These are phyloP conservation scores for Myotis planiceps DNA, from an alignment of 2,797 vertebrate genomes.

Conservation along the genomic window DNA sequence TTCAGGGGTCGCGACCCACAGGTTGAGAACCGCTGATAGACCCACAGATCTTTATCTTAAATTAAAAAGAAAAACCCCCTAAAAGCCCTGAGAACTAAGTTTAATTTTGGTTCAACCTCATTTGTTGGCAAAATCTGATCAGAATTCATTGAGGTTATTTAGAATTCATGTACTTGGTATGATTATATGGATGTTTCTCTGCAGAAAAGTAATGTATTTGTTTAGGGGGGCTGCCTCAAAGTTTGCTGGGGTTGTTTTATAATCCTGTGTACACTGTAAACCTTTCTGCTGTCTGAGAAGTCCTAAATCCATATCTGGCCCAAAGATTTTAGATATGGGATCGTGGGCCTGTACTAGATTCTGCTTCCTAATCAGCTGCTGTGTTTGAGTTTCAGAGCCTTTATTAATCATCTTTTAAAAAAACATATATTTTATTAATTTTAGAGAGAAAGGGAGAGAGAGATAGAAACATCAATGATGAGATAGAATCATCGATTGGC, in stretches of 20 bases:
- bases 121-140: conserved; percentile 35
- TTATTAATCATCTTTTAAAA: not conserved
- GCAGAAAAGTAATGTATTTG: not conserved
- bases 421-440: too few species aligned
- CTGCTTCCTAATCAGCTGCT: not conserved
- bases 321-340: not conserved
- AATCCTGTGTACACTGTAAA: not conserved
- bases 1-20: too few species aligned
- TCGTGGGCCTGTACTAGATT: not conserved
- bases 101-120: conserved; percentile 14
- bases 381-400: not conserved
- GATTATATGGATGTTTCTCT: not conserved
- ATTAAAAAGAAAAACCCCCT: not conserved
- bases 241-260: not conserved
- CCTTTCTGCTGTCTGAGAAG: not conserved
- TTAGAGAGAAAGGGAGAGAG: too few species aligned
- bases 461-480: too few species aligned
- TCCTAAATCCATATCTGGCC: not conserved
- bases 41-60: not conserved
- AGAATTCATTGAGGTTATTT: conserved; percentile 33
- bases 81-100: conserved; percentile 19
- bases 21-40: not conserved
- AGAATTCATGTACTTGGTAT: not conserved
- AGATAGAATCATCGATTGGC: too few species aligned
- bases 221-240: not conserved